Evolutionary conservation across 2,888 invertebrate genomes (phyloP).

Genomic region (Ornithoptera priamus): DNA sequence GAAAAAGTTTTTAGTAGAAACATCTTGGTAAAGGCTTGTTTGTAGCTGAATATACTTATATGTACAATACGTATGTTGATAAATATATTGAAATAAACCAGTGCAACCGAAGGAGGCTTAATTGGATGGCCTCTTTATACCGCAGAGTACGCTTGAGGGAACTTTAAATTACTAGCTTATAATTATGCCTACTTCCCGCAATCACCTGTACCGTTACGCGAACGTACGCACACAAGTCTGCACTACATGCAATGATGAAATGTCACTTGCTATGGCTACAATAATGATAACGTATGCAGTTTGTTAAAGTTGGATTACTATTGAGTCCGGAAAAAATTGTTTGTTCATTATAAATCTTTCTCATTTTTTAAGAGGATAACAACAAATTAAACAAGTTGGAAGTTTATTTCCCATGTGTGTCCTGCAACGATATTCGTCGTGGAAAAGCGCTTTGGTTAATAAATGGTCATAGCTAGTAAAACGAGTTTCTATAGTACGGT

Average conservation of each 20-base stretch:
- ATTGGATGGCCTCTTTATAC: not conserved
- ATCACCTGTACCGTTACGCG: constrained; percentile 2
- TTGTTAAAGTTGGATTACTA: not conserved
- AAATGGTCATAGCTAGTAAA: not conserved
- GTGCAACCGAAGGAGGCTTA: not conserved
- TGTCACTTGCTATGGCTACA: not conserved
- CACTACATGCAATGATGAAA: not conserved
- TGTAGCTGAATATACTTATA: not conserved
- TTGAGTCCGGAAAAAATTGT: not conserved
- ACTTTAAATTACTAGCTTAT: not conserved
- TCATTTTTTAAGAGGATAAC: not conserved
- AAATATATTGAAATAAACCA: constrained; percentile 3
- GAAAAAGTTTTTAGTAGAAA: not conserved
- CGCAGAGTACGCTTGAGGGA: not conserved
- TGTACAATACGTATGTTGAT: not conserved
- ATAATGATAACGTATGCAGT: not conserved
- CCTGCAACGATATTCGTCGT: not conserved
- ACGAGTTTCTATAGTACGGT: not conserved
- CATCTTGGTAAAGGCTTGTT: not conserved
- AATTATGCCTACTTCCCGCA: not conserved
- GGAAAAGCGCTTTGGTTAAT: not conserved
- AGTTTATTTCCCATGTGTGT: not conserved
- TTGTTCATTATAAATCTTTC: not conserved
- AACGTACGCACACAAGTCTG: not conserved
- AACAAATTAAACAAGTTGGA: not conserved